These are phyloP conservation scores for Thumatha senex DNA, from an alignment of 2,888 invertebrate species.

Conservation along the genomic window DNA sequence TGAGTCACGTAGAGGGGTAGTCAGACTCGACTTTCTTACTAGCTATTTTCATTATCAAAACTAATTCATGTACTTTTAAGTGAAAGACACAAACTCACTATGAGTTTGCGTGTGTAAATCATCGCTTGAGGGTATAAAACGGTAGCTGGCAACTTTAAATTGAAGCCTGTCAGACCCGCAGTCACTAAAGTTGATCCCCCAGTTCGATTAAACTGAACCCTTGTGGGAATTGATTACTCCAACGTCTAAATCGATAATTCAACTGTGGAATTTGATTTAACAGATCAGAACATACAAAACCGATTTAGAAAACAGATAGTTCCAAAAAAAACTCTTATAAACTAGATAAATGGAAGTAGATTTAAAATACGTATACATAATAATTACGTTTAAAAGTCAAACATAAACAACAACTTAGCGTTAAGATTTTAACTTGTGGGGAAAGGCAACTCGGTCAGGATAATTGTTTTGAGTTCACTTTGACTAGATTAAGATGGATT, in stretches of 20 bases:
- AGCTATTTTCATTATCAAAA: too few relatives aligned
- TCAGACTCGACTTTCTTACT: too few relatives aligned
- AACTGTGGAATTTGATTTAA: background rate
- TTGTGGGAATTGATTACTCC: constrained; percentile 67
- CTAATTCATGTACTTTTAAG: background rate
- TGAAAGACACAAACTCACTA: constrained; percentile 10
- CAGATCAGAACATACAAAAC: too few relatives aligned
- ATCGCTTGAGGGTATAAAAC: constrained; percentile 60
- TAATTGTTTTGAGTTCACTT: too few relatives aligned
- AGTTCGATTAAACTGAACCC: constrained; percentile 46
- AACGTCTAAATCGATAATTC: background rate
- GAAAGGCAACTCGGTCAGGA: too few relatives aligned
- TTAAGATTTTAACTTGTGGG: too few relatives aligned
- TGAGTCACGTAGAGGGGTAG: too few relatives aligned
- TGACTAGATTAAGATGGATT: too few relatives aligned
- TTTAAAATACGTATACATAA: too few relatives aligned
- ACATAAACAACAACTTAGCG: too few relatives aligned
- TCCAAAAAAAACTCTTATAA: background rate
- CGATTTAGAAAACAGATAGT: background rate
- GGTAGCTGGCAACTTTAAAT: constrained; percentile 50
- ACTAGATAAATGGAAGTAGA: too few relatives aligned
- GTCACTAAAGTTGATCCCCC: constrained; percentile 39
- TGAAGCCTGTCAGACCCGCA: constrained; percentile 58
- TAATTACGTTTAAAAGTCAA: too few relatives aligned
- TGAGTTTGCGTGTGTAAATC: constrained; percentile 58